Evolutionary conservation across 2,888 invertebrate genomes (phyloP), one percentile per base, ranked within the genome.

Genomic region (Drosophila pseudotakahashii): DNA sequence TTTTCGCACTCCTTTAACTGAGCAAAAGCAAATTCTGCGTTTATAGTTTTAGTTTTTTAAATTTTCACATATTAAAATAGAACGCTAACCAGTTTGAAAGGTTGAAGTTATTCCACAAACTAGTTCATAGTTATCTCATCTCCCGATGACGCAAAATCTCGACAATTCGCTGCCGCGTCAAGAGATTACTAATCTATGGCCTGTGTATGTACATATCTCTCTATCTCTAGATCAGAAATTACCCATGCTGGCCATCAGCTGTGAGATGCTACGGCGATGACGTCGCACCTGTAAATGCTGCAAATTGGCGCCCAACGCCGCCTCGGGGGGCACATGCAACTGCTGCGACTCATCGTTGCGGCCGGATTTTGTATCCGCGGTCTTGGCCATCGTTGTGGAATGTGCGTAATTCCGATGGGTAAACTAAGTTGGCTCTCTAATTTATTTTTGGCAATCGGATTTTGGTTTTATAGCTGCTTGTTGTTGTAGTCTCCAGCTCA

Each of bases 211-310:
- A 41, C 9, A 10, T 16, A 13, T 32, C 0, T 30, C 11, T 67
- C 11, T 39, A 10, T 11, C 26, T 36, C 9, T 64, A 19, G 26
- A 19, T 19, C 10, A 42, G 50, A 37, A 44, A 57, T 89, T 92
- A 92, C 92, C 92, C 86, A 91, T 88, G 78, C 88, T 89, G 44
- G 89, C 91, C 76, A 92, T 91, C 77, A 92, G 88, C 83, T 92
- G 92, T 74, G 92, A 92, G 62, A 92, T 92, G 81, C 92, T 92
- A 68, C 92, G 91, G 67, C 91, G 91, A 84, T 92, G 92, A 72
- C 90, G 91, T 76, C 76, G 87, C 74, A 90, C 81, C 61, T 89
- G 67, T 42, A 68, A 32, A 11, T 52, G 48, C 11, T 69, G 78
- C 69, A 73, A 11, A 23, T 54, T 71, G 44, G 62, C 58, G 34